Conservation (phyloP, 2,113 vertebrate species). For the Ivindomyrus marchei region DNA sequence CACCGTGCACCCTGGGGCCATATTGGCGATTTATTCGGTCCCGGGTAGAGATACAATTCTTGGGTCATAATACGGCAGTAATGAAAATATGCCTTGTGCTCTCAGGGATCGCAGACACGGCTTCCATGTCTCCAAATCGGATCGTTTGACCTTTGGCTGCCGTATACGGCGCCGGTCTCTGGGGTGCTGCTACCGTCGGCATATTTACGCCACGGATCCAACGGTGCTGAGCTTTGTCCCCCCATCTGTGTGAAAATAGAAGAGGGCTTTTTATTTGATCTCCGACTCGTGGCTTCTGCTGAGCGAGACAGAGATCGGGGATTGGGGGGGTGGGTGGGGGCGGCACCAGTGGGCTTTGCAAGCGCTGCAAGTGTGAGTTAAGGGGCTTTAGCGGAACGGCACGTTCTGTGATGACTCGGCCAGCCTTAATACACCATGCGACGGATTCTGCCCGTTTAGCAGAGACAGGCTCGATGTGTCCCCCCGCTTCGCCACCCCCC, state of each 20-base stretch:
- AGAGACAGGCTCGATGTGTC: conserved; percentile 4
- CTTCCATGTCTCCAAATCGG: neutral
- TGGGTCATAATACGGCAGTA: neutral
- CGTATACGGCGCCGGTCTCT: neutral
- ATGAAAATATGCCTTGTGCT: neutral
- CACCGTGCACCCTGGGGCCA: neutral
- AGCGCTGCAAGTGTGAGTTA: conserved; percentile 13
- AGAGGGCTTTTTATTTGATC: conserved; percentile 11
- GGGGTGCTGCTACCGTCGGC: neutral
- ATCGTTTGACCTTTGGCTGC: neutral
- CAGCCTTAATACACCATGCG: conserved; percentile 15
- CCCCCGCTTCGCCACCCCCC: neutral
- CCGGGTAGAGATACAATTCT: neutral
- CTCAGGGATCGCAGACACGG: neutral
- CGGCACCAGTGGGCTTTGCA: conserved; percentile 15
- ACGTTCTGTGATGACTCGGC: conserved; percentile 3
- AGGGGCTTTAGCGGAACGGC: conserved; percentile 5
- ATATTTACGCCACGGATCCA: conserved; percentile 1
- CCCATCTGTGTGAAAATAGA: neutral
- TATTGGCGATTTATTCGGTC: neutral
- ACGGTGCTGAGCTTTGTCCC: neutral
- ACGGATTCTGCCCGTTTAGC: conserved; percentile 14
- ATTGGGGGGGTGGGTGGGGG: neutral
- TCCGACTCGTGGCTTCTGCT: neutral
- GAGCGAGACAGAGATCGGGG: conserved; percentile 1